Evolutionary conservation across 2,888 invertebrate genomes (phyloP).

Genomic region (Mesorhabditis sp.): DNA sequence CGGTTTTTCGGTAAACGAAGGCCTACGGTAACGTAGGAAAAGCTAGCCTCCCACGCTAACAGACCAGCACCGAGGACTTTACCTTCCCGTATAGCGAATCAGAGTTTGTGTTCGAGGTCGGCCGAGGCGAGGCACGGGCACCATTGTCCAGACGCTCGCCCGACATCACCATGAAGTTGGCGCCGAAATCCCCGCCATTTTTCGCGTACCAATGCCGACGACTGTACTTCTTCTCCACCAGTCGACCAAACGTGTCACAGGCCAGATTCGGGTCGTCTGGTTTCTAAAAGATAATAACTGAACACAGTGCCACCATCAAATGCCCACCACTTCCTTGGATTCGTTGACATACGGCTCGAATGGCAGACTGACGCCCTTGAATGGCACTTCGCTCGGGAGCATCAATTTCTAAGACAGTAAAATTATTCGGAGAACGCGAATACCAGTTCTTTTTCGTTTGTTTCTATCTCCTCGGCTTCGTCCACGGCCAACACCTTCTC

Average conservation of each 20-base stretch:
- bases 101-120: no score
- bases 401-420: no score
- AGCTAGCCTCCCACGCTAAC: no score
- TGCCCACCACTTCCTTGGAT: neutral
- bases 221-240: constrained; percentile 4
- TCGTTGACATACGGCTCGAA: neutral
- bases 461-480: no score
- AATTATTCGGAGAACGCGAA: no score
- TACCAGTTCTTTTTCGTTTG: no score
- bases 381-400: neutral
- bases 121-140: neutral
- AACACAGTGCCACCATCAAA: neutral
- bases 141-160: neutral
- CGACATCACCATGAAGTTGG: constrained; percentile 2
- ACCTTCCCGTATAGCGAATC: no score
- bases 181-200: neutral
- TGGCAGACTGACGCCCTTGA: constrained; percentile 1
- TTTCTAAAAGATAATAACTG: neutral
- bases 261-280: neutral
- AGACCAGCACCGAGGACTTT: no score
- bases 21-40: no score
- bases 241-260: neutral
- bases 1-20: no score
- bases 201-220: constrained; percentile 5
- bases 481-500: no score